A percentile compares a stretch with the other conserved stretches of the same genome.
Conservation (phyloP, 2,113 vertebrate species). For the Zosterops japonicus region DNA sequence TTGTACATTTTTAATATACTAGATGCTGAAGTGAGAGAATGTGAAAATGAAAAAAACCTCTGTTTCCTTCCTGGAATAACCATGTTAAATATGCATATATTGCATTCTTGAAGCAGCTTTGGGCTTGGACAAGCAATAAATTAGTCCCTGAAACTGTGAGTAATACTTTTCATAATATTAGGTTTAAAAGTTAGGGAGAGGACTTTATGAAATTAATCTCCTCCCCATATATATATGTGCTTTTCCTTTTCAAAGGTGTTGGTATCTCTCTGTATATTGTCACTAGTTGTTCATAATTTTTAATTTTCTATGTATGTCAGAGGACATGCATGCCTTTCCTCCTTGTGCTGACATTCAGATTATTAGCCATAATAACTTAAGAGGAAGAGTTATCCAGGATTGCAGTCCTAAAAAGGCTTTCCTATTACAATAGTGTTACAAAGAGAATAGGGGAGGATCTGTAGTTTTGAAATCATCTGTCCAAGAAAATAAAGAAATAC, state of each 20-base stretch:
- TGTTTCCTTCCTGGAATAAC: not conserved
- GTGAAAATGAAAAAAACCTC: not conserved
- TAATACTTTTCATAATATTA: not conserved
- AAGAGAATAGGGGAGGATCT: not conserved
- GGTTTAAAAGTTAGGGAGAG: not conserved
- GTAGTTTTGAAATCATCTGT: not conserved
- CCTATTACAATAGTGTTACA: not conserved
- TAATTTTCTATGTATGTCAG: not conserved
- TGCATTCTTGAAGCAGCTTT: not conserved
- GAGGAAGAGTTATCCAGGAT: not conserved
- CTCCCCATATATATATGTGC: accelerated
- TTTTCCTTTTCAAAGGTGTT: not conserved
- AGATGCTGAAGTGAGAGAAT: not conserved
- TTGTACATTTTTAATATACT: not conserved
- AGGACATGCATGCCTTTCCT: not conserved
- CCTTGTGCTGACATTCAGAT: not conserved
- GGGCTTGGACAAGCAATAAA: not conserved
- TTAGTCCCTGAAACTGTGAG: not conserved
- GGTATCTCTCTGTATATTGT: not conserved
- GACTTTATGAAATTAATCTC: not conserved
- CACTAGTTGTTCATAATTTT: not conserved
- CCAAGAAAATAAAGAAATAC: not conserved
- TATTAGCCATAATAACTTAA: not conserved
- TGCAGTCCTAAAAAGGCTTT: not conserved
- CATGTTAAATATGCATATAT: not conserved